phyloP scores from a whole-genome alignment of 2,888 invertebrate species.

The Drosophila anomalipes region DNA sequence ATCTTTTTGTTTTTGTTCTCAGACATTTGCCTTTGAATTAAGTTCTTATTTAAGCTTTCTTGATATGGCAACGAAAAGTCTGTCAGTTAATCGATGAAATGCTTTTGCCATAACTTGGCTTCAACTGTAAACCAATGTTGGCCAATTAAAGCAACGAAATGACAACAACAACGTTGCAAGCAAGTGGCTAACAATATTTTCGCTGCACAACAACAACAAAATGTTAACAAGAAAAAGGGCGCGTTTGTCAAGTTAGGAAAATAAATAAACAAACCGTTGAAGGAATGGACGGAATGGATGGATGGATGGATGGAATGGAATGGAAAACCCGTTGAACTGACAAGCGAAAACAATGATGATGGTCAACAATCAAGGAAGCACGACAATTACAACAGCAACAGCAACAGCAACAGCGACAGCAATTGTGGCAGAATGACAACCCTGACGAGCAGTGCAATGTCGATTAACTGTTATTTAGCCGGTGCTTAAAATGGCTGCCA shows the following conservation, averaged over 20 bases:
- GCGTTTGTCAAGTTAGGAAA: constrained; percentile 48
- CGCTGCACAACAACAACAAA: not conserved
- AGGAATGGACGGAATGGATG: constrained; percentile 25
- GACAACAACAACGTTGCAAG: constrained; percentile 40
- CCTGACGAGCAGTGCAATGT: constrained; percentile 67
- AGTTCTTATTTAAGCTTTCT: not conserved
- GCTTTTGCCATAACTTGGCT: constrained; percentile 9
- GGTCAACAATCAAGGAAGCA: constrained; percentile 57
- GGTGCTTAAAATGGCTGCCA: constrained; percentile 76
- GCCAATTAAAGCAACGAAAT: constrained; percentile 67
- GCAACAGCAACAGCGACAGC: constrained; percentile 20
- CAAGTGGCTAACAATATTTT: constrained; percentile 35
- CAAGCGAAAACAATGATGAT: constrained; percentile 51
- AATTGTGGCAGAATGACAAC: constrained; percentile 49
- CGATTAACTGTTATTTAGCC: constrained; percentile 80
- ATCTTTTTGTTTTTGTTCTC: not conserved
- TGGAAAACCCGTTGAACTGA: constrained; percentile 42
- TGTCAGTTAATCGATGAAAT: constrained; percentile 11
- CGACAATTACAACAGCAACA: constrained; percentile 28
- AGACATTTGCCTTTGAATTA: not conserved
- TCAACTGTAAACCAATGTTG: constrained; percentile 23
- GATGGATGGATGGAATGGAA: constrained; percentile 23
- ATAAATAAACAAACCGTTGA: constrained; percentile 61
- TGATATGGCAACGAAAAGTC: not conserved
- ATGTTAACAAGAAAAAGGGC: constrained; percentile 20